A percentile compares a stretch with the other conserved stretches of the same genome.
Evolutionary conservation across 2,888 invertebrate species (phyloP).

Genomic region (Sabellastarte sp.): DNA sequence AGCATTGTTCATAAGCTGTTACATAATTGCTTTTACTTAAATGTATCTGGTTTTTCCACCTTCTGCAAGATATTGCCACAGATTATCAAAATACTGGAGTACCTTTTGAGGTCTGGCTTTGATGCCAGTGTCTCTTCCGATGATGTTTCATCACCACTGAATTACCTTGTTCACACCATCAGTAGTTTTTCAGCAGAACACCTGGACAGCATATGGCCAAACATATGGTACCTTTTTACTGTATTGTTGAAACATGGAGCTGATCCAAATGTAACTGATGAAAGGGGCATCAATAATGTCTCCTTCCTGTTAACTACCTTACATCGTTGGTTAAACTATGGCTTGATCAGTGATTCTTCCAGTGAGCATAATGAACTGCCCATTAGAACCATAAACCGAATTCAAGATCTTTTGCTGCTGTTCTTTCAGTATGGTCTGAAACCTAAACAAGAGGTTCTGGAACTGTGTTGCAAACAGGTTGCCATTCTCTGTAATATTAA

Average conservation of each 20-base stretch:
- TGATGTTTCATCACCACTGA: slow-evolving; percentile 8
- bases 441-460: slow-evolving; percentile 8
- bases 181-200: slow-evolving; percentile 1
- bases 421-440: slow-evolving; percentile 10
- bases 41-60: neutral
- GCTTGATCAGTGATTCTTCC: neutral
- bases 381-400: neutral
- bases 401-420: slow-evolving; percentile 2
- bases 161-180: slow-evolving; percentile 6
- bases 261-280: slow-evolving; percentile 12
- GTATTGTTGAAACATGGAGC: slow-evolving; percentile 13
- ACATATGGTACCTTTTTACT: slow-evolving; percentile 4
- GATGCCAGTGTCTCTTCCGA: slow-evolving; percentile 1
- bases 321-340: slow-evolving; percentile 8
- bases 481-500: slow-evolving; percentile 14
- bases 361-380: neutral
- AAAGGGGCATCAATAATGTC: slow-evolving; percentile 11
- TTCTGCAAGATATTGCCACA: slow-evolving; percentile 8
- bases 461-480: slow-evolving; percentile 11
- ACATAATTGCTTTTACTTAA: neutral
- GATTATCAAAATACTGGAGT: slow-evolving; percentile 12
- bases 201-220: slow-evolving; percentile 11
- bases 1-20: slow-evolving; percentile 8
- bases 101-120: slow-evolving; percentile 2
- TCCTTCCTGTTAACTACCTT: slow-evolving; percentile 8